Evolutionary conservation across 2,888 invertebrate genomes (phyloP), one percentile per base, ranked within the genome.

Genomic region (Platycheirus albimanus): DNA sequence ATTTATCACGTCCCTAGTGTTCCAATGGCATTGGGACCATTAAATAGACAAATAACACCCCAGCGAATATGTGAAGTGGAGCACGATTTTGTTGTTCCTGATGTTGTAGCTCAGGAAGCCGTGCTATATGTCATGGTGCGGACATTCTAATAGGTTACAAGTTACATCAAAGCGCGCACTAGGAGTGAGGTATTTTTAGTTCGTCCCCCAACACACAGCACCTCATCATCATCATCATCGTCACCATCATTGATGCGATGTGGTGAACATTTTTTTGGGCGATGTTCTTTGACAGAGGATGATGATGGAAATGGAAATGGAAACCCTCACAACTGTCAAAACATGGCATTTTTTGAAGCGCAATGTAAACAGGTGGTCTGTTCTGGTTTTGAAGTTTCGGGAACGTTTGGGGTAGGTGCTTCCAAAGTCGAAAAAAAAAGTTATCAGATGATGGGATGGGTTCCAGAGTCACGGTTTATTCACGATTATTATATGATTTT

Each of bases 21-120:
- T 81, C 63, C 54, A 67, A 49, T 81, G 81, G 61, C 76, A 77
- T 72, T 71, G 76, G 71, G 45, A 58, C 52, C 81, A 76, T 76
- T 63, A 76, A 81, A 76, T 70, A 54, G 76, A 81, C 71, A 81
- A 81, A 81, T 70, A 71, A 76, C 58, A 71, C 70, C 75, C 66
- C 45, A 66, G 70, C 52, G 66, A 63, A n/a, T n/a, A 71, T 58
- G 24, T 47, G 66, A 76, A 81, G 38, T 76, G 76, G 76, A 71
- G 71, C 81, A 76, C 38, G 66, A 54, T 49, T 69, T 54, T 41
- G 51, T 63, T 33, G 6, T 49, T 54, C 13, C 41, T 52, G 36
- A 47, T 51, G 33, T 11, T 52, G 47, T 15, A 13, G 20, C 19
- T 38, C 19, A 13, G 17, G 17, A 10, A 41, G 20, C 17, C 45